Evolutionary conservation across 1,140 invertebrate species (phyloP).

Genomic region (Spodoptera litura): DNA sequence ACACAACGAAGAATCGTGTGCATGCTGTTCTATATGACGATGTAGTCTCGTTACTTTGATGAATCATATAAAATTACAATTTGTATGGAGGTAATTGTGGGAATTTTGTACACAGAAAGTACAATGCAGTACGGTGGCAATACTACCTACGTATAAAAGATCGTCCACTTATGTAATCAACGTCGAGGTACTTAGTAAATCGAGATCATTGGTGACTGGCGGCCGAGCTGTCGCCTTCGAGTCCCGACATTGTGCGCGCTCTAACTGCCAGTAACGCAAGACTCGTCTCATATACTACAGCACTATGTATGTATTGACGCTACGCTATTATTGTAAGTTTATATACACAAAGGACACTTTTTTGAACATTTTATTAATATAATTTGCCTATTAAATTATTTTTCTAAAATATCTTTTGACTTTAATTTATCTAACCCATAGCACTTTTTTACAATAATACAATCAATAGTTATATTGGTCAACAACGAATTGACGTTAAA

Average conservation of each 20-base stretch:
- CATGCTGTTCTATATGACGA: conserved; percentile 21
- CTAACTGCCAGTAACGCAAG: not conserved
- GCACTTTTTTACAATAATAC: not conserved
- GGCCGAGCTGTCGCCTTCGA: conserved; percentile 30
- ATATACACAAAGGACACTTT: conserved; percentile 84
- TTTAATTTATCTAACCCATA: conserved; percentile 44
- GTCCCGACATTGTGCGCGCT: not conserved
- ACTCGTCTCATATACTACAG: conserved; percentile 4
- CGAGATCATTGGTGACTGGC: conserved; percentile 8
- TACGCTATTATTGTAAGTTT: conserved; percentile 76
- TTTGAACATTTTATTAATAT: conserved; percentile 84
- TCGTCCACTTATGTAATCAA: conserved; percentile 16
- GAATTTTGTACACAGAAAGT: not conserved
- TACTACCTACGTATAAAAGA: conserved; percentile 1
- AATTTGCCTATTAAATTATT: conserved; percentile 86
- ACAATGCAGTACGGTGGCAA: conserved; percentile 21
- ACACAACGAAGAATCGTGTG: conserved; percentile 76
- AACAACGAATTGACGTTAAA: too few relatives aligned
- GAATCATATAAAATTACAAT: not conserved
- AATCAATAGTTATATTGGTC: not conserved
- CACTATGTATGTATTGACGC: conserved; percentile 69
- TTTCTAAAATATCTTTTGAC: conserved; percentile 74
- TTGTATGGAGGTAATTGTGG: not conserved
- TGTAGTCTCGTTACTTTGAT: not conserved
- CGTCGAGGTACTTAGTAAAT: conserved; percentile 20